These are phyloP conservation scores for Zaprionus camerounensis DNA, from an alignment of 1,140 invertebrate genomes.

Conservation along the genomic window DNA sequence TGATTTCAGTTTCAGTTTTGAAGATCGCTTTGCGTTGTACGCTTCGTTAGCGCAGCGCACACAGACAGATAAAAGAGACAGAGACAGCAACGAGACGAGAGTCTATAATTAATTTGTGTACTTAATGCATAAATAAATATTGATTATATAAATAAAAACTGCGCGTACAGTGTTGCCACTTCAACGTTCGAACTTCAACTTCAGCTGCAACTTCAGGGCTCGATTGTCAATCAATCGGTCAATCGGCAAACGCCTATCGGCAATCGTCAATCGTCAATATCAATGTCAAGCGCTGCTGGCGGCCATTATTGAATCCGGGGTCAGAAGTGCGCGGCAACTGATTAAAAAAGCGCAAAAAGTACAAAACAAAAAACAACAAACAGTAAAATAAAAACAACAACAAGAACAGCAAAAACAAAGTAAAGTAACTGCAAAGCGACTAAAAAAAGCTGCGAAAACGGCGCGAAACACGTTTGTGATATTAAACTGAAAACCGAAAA, in stretches of 20 bases:
- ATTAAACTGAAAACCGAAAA: conserved; percentile 47
- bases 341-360: conserved; percentile 59
- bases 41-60: not conserved
- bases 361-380: conserved; percentile 28
- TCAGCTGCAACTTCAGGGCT: conserved; percentile 5
- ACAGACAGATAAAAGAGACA: not conserved
- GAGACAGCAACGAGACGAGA: not conserved
- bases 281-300: conserved; percentile 66
- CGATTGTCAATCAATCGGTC: conserved; percentile 8
- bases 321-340: conserved; percentile 64
- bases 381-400: conserved; percentile 42
- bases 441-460: conserved; percentile 58
- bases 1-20: conserved; percentile 70
- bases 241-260: not conserved
- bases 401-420: conserved; percentile 20
- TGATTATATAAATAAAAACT: conserved; percentile 44
- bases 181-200: not conserved
- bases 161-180: conserved; percentile 3
- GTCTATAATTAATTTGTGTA: conserved; percentile 58
- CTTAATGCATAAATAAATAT: conserved; percentile 62
- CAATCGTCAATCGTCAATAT: conserved; percentile 35
- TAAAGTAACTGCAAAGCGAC: conserved; percentile 28
- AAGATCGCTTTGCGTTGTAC: conserved; percentile 67
- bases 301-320: conserved; percentile 63
- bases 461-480: conserved; percentile 68